Conservation (phyloP, 2,888 invertebrate species). For the Monochamus alternatus region DNA sequence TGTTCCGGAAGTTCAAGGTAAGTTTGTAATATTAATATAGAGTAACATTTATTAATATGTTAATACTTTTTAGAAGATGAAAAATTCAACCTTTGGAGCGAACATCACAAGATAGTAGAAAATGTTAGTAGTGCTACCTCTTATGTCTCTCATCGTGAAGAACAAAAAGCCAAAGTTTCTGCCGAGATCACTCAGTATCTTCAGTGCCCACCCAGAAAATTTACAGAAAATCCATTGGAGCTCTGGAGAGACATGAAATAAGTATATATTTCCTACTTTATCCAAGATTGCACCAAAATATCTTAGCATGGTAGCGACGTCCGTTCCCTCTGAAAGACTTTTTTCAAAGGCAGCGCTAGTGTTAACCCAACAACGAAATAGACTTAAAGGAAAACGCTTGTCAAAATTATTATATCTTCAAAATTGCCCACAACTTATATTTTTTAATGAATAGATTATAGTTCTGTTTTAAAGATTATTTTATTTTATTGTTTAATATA, state of each 20-base stretch:
- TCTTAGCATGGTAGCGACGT: constrained; percentile 21
- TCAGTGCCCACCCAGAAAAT: neutral
- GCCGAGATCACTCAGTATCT: too few relatives aligned
- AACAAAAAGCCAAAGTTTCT: constrained; percentile 19
- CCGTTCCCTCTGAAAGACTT: constrained; percentile 14
- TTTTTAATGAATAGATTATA: too few relatives aligned
- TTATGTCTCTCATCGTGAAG: constrained; percentile 9
- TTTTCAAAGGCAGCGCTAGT: constrained; percentile 8
- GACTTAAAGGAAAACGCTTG: constrained; percentile 14
- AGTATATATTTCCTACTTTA: constrained; percentile 21
- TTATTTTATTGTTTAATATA: too few relatives aligned
- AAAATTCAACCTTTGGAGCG: constrained; percentile 12
- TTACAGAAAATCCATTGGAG: constrained; percentile 4
- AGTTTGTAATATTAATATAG: too few relatives aligned
- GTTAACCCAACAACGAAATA: constrained; percentile 6
- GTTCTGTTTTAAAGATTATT: too few relatives aligned
- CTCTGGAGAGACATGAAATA: constrained; percentile 10
- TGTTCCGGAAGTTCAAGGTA: constrained; percentile 12
- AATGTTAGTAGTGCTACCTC: constrained; percentile 9
- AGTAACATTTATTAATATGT: constrained; percentile 7
- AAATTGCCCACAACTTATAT: constrained; percentile 4
- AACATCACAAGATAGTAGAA: constrained; percentile 7
- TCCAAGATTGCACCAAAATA: constrained; percentile 16
- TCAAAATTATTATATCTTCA: constrained; percentile 16
- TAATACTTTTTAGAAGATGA: constrained; percentile 2